Evolutionary conservation across 2,888 invertebrate genomes (phyloP).

Genomic region (Craniophora ligustri): DNA sequence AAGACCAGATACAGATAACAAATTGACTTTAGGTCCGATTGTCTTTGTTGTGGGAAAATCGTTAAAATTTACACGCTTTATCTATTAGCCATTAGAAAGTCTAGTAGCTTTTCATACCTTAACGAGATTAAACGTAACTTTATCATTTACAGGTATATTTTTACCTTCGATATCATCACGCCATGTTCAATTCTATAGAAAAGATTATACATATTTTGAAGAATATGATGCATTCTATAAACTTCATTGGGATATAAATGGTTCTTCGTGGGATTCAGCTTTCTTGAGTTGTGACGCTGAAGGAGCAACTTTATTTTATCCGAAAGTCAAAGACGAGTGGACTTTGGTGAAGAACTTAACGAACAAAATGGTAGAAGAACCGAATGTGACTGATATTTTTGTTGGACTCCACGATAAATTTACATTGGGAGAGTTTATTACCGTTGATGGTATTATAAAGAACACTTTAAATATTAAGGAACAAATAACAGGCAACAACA

Average conservation of each 20-base stretch:
- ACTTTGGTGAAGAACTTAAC: slow-evolving; percentile 55
- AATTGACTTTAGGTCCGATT: no score
- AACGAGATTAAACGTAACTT: neutral
- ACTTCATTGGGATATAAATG: slow-evolving; percentile 58
- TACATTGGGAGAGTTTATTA: slow-evolving; percentile 62
- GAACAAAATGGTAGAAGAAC: slow-evolving; percentile 23
- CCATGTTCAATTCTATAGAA: slow-evolving; percentile 60
- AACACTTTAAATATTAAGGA: no score
- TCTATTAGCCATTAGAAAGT: no score
- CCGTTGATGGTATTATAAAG: slow-evolving; percentile 72
- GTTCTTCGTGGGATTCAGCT: slow-evolving; percentile 53
- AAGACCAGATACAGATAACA: no score
- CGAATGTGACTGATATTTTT: slow-evolving; percentile 58
- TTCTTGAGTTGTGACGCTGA: slow-evolving; percentile 65
- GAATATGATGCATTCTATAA: slow-evolving; percentile 68
- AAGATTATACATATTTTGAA: slow-evolving; percentile 64
- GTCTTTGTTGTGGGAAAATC: no score
- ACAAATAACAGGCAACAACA: no score
- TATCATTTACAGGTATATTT: slow-evolving; percentile 39
- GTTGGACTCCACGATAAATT: slow-evolving; percentile 65
- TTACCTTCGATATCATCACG: slow-evolving; percentile 37
- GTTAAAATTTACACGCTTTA: no score
- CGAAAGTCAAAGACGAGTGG: slow-evolving; percentile 60
- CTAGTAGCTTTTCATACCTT: neutral
- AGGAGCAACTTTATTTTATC: slow-evolving; percentile 66